Conservation (phyloP, 2,113 vertebrate species). For the Amphilophus citrinellus region DNA sequence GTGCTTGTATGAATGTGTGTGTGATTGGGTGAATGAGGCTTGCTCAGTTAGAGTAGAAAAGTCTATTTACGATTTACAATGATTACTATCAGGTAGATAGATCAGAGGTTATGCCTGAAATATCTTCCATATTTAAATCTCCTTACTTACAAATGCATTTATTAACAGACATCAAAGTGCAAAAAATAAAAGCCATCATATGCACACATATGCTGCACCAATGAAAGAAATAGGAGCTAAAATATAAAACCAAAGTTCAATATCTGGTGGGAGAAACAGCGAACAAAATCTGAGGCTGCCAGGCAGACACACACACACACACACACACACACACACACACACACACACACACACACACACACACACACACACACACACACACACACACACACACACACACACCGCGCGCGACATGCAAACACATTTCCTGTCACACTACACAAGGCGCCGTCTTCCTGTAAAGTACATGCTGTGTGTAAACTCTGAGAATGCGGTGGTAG, state of each 20-base stretch:
- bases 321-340: background rate
- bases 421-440: background rate
- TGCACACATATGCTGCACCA: background rate
- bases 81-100: background rate
- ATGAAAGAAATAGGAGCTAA: background rate
- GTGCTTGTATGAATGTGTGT: background rate
- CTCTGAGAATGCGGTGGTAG: background rate
- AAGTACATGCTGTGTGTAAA: slow-evolving; percentile 1
- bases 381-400: background rate
- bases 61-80: background rate
- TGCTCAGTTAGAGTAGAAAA: background rate
- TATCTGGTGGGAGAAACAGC: background rate
- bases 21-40: background rate
- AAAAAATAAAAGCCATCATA: background rate
- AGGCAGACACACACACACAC: background rate
- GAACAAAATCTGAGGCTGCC: background rate
- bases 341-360: background rate
- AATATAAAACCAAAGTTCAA: background rate
- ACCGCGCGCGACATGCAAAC: background rate
- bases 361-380: background rate
- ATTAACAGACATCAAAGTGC: too few species aligned
- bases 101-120: background rate
- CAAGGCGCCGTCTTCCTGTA: slow-evolving; percentile 2
- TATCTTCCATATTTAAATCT: background rate
- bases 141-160: background rate